phyloP scores from a whole-genome alignment of 1,140 invertebrate species.

The Drosophila malerkotliana region DNA sequence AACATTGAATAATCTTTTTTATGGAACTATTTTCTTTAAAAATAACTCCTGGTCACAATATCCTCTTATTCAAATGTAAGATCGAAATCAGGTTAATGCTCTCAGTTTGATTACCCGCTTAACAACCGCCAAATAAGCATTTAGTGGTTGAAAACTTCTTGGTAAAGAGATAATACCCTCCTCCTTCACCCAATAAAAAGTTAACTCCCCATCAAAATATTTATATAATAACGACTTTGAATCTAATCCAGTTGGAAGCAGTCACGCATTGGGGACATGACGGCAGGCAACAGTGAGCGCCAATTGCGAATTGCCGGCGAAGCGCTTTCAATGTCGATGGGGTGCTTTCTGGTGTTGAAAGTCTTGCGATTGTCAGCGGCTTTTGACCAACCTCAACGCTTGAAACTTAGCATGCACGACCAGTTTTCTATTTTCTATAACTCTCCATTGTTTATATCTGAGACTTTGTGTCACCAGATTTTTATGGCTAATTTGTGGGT shows the following conservation, averaged over 20 bases:
- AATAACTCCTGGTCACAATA: neutral
- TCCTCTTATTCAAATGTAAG: neutral
- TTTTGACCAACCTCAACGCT: constrained; percentile 74
- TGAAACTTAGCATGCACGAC: constrained; percentile 57
- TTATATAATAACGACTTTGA: constrained; percentile 8
- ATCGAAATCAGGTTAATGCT: neutral
- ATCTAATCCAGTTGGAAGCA: constrained; percentile 15
- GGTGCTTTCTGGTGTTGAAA: constrained; percentile 49
- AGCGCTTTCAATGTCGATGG: constrained; percentile 57
- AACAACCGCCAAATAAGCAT: neutral
- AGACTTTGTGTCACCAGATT: constrained; percentile 28
- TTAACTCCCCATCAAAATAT: constrained; percentile 18
- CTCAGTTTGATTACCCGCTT: neutral
- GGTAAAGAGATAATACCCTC: neutral
- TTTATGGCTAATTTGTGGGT: constrained; percentile 45
- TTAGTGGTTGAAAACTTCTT: constrained; percentile 4
- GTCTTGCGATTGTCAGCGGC: constrained; percentile 44
- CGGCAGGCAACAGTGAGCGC: neutral
- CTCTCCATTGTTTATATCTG: constrained; percentile 33
- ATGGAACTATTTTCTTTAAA: too few species aligned
- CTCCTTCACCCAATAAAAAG: neutral
- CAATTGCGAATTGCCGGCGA: constrained; percentile 14
- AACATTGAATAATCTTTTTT: neutral
- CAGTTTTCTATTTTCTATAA: constrained; percentile 48
- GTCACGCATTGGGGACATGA: constrained; percentile 27